Conservation (phyloP, 2,888 invertebrate genomes). For the Drosophila pegasa region DNA sequence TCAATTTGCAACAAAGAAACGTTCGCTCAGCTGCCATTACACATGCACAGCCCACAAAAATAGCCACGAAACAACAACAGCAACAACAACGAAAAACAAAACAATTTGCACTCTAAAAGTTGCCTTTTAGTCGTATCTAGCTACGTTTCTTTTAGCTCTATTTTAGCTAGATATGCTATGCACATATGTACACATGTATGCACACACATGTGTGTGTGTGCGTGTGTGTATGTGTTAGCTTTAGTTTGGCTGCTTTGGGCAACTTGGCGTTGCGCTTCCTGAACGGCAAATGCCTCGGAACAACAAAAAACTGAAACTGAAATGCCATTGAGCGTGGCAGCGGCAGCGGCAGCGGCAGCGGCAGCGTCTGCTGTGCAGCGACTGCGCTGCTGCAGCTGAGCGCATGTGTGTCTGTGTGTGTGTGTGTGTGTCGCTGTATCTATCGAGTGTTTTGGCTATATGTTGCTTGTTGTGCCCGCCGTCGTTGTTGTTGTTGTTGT, state of each 20-base stretch:
- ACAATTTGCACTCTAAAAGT: conserved; percentile 25
- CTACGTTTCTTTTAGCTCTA: conserved; percentile 13
- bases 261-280: conserved; percentile 72
- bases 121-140: conserved; percentile 39
- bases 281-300: conserved; percentile 75
- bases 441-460: conserved; percentile 78
- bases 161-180: conserved; percentile 19
- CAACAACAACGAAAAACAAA: conserved; percentile 18
- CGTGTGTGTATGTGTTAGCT: conserved; percentile 19
- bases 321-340: conserved; percentile 46
- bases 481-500: conserved; percentile 37
- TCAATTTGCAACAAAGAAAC: conserved; percentile 73
- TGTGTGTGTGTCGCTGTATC: conserved; percentile 56
- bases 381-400: conserved; percentile 44
- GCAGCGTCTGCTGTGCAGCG: conserved; percentile 35
- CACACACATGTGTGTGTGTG: conserved; percentile 6
- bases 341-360: conserved; percentile 30
- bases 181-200: conserved; percentile 8
- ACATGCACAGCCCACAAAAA: conserved; percentile 52
- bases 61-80: conserved; percentile 19
- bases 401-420: conserved; percentile 28
- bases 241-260: conserved; percentile 60
- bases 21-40: conserved; percentile 50
- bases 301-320: conserved; percentile 71
- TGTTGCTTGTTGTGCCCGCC: conserved; percentile 70